These are phyloP conservation scores for Pygoscelis adeliae DNA, from an alignment of 2,113 vertebrate genomes.

Conservation along the genomic window DNA sequence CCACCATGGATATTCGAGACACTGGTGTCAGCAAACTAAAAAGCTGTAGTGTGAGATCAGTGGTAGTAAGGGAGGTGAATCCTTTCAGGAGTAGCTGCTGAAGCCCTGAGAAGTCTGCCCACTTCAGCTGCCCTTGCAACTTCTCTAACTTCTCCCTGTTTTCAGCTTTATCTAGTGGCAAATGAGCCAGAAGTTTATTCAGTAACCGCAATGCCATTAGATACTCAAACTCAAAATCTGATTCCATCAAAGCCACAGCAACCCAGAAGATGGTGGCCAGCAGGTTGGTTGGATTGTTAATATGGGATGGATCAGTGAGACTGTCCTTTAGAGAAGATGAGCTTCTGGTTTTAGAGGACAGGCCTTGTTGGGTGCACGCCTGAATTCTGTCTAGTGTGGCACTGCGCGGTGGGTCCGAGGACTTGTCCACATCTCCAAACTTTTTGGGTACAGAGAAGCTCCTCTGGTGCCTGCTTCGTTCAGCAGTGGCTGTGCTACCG, in stretches of 20 bases:
- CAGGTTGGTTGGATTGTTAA: slow-evolving; percentile 91
- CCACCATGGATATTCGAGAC: slow-evolving; percentile 93
- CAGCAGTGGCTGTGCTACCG: slow-evolving; percentile 81
- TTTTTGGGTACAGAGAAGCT: slow-evolving; percentile 98
- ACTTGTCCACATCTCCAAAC: slow-evolving; percentile 90
- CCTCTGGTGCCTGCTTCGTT: slow-evolving; percentile 90
- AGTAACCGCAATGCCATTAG: slow-evolving; percentile 93
- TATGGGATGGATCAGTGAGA: slow-evolving; percentile 87
- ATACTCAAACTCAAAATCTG: slow-evolving; percentile 98
- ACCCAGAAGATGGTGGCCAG: slow-evolving; percentile 98
- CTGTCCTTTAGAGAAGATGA: slow-evolving; percentile 91
- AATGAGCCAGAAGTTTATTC: slow-evolving; percentile 90
- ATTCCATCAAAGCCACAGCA: slow-evolving; percentile 96
- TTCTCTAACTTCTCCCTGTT: slow-evolving; percentile 96
- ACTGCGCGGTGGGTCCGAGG: slow-evolving; percentile 90
- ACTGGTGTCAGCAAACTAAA: slow-evolving; percentile 96
- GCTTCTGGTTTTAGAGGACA: slow-evolving; percentile 83
- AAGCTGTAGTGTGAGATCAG: slow-evolving; percentile 93
- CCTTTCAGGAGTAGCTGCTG: slow-evolving; percentile 96
- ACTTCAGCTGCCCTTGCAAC: slow-evolving; percentile 93
- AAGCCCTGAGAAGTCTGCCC: slow-evolving; percentile 94
- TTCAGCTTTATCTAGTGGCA: slow-evolving; percentile 93
- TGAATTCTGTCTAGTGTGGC: slow-evolving; percentile 96
- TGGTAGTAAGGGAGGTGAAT: slow-evolving; percentile 93
- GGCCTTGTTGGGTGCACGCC: slow-evolving; percentile 91